A percentile compares a stretch with the other conserved stretches of the same genome.
phyloP scores from a whole-genome alignment of 1,140 invertebrate species.

The Drosophila nasuta region DNA sequence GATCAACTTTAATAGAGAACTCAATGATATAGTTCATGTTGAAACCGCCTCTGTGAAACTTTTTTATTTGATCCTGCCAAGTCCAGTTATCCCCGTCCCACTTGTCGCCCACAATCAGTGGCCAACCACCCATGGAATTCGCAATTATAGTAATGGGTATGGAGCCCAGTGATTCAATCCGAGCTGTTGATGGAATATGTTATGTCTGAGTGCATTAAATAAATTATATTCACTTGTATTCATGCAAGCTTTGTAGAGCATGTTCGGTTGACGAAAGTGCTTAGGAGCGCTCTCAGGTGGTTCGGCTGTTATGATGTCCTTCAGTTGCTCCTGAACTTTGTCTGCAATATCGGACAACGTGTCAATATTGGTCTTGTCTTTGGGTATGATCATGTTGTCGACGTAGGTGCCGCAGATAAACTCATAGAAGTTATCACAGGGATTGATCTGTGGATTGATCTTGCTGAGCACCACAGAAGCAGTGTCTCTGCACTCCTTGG shows the following conservation, averaged over 20 bases:
- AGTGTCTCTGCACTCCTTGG: constrained; percentile 89
- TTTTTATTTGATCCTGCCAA: constrained; percentile 93
- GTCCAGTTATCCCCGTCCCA: constrained; percentile 91
- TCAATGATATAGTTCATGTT: constrained; percentile 96
- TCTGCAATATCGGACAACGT: constrained; percentile 93
- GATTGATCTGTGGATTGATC: constrained; percentile 91
- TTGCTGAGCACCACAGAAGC: constrained; percentile 90
- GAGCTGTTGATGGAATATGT: constrained; percentile 85
- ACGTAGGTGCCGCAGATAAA: constrained; percentile 93
- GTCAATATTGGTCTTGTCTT: constrained; percentile 91
- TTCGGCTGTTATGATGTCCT: constrained; percentile 90
- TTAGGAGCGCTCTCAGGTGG: constrained; percentile 88
- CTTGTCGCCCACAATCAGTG: constrained; percentile 90
- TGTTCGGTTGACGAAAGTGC: constrained; percentile 91
- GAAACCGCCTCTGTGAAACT: constrained; percentile 91
- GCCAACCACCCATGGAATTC: constrained; percentile 94
- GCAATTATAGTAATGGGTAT: constrained; percentile 90
- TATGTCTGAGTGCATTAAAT: not conserved
- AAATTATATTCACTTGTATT: constrained; percentile 90
- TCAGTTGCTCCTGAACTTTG: constrained; percentile 91
- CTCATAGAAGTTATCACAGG: constrained; percentile 95
- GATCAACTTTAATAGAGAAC: constrained; percentile 94
- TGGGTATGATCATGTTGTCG: constrained; percentile 90
- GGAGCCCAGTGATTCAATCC: constrained; percentile 90
- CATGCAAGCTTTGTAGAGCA: constrained; percentile 93